Evolutionary conservation across 2,113 vertebrate genomes (phyloP), one percentile per base, ranked within the genome.

Genomic region (Asarcornis scutulata): DNA sequence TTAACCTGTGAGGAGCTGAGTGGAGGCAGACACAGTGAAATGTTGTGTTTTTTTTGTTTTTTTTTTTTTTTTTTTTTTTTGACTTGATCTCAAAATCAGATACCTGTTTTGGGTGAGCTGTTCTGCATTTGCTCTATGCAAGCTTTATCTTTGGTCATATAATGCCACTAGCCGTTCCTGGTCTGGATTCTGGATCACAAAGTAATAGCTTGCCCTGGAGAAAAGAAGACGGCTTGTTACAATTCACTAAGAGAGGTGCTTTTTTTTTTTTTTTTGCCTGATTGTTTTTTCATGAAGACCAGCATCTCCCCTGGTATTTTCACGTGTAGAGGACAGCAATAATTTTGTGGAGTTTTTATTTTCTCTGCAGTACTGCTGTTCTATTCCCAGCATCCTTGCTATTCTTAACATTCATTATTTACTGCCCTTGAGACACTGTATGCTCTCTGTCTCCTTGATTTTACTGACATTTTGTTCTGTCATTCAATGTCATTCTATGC

Each of bases 371-470:
- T 63, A 4, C 80, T 90, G 63, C 72, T 93, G 90, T 91, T 95
- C 79, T 83, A 9, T 93, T 96, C 88, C 56, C 95, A 94, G 86
- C 83, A 81, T 81, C 68, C 88, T 52, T 62, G 27, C 58, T 90
- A 79, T 83, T 77, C 79, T 91, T 88, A 86, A 53, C 85, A 93
- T 95, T 93, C 92, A 96, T 96, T 94, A 97, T 95, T 97, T 91
- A 95, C 95, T 93, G 80, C 93, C 88, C 91, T 68, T 1, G 76
- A 95, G 94, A 90, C 48, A 75, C 85, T 75, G 46, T 77, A 75
- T 96, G 63, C 83, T 95, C 79, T 88, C 79, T 38, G 76, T 95
- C 93, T 96, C 95, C 91, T 97, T 96, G 93, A 94, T 93, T 96
- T 95, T 55, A 72, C 89, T 91, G 93, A 94, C 95, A 84, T 88